A percentile compares a stretch with the other conserved stretches of the same genome.
These are phyloP conservation scores for Drosophila setifemur DNA, from an alignment of 1,140 invertebrate genomes.

Conservation along the genomic window DNA sequence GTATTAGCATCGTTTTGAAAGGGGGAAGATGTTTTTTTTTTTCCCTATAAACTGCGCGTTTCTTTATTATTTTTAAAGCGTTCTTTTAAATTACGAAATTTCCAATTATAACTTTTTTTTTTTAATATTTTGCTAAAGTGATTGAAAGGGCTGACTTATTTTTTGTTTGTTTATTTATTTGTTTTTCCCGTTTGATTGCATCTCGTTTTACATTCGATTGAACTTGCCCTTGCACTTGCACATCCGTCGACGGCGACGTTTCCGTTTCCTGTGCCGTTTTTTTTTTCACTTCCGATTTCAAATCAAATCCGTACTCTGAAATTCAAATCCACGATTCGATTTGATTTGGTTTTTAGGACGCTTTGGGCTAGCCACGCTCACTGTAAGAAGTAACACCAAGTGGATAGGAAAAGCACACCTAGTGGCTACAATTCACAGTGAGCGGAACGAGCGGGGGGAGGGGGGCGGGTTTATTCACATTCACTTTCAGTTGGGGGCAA, in stretches of 20 bases:
- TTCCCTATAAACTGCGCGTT: too few species aligned
- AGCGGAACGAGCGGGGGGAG: conserved; percentile 43
- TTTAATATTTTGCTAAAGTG: not conserved
- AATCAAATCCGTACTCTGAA: not conserved
- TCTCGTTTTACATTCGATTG: conserved; percentile 40
- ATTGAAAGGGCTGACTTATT: too few species aligned
- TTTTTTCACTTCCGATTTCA: conserved; percentile 9
- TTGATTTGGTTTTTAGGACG: conserved; percentile 4
- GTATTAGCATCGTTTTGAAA: too few species aligned
- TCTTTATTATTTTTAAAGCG: too few species aligned
- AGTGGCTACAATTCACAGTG: conserved; percentile 80
- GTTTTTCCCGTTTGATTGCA: conserved; percentile 39
- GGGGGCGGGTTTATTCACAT: conserved; percentile 25
- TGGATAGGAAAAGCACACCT: conserved; percentile 60
- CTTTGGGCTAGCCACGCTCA: conserved; percentile 60
- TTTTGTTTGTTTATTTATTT: too few species aligned
- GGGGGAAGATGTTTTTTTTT: too few species aligned
- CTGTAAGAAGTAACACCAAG: conserved; percentile 83
- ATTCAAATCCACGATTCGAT: conserved; percentile 9
- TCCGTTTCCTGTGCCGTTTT: conserved; percentile 12
- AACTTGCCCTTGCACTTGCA: conserved; percentile 39
- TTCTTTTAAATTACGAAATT: too few species aligned
- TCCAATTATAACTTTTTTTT: too few species aligned
- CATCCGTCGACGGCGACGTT: conserved; percentile 7
- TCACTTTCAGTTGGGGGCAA: conserved; percentile 17